These are phyloP conservation scores for Tachyglossus aculeatus DNA, from an alignment of 2,797 vertebrate genomes.

Conservation along the genomic window DNA sequence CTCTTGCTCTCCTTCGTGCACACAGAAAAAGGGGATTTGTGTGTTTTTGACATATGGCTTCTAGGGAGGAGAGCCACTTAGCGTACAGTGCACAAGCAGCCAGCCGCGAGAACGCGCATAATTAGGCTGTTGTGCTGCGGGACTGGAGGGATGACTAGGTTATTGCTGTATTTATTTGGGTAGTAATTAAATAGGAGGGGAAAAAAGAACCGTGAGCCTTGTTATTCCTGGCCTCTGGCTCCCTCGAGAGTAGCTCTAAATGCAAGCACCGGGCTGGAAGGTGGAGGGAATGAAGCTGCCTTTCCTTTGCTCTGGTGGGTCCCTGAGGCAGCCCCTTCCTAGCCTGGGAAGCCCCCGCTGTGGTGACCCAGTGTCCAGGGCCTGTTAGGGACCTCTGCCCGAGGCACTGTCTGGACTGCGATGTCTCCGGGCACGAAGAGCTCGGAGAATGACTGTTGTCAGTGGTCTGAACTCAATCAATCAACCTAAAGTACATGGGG, in stretches of 20 bases:
- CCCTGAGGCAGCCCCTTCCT: neutral
- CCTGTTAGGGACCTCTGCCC: too few relatives aligned
- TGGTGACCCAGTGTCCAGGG: too few relatives aligned
- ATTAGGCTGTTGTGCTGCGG: conserved; percentile 26
- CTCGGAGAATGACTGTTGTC: too few relatives aligned
- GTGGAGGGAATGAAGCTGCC: neutral
- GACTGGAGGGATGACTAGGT: neutral
- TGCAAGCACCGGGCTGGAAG: neutral
- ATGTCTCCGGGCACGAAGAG: too few relatives aligned
- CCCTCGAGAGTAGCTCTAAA: conserved; percentile 11
- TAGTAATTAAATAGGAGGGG: conserved; percentile 41
- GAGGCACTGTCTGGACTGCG: too few relatives aligned
- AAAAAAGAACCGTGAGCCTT: neutral
- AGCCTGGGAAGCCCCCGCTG: neutral
- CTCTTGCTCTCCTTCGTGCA: neutral
- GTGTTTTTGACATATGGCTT: conserved; percentile 29
- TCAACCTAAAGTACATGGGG: too few relatives aligned
- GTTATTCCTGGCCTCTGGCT: neutral
- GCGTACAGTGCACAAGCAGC: neutral
- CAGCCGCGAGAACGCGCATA: conserved; percentile 2
- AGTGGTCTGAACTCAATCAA: too few relatives aligned
- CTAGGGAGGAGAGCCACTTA: conserved; percentile 13
- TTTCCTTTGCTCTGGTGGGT: neutral
- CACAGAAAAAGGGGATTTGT: neutral
- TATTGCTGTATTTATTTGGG: conserved; percentile 32